These are phyloP conservation scores for Zosterops lateralis DNA, from an alignment of 2,113 vertebrate genomes.

Conservation along the genomic window DNA sequence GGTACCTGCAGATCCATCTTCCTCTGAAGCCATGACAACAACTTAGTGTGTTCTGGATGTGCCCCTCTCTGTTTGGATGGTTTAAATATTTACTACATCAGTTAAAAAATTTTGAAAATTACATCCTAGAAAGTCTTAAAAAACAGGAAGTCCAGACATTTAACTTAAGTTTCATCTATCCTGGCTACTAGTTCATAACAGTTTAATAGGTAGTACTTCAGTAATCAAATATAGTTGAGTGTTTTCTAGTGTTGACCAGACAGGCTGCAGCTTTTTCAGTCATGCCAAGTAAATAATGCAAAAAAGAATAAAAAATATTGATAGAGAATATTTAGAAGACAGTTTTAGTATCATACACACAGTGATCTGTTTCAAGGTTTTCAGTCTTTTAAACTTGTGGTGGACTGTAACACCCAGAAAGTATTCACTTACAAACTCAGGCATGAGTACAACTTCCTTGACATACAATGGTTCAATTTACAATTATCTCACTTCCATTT, in stretches of 20 bases:
- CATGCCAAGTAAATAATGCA: neutral
- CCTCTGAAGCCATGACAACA: neutral
- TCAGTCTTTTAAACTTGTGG: conserved; percentile 34
- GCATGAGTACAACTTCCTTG: conserved; percentile 4
- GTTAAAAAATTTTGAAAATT: neutral
- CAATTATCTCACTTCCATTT: conserved; percentile 59
- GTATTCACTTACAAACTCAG: conserved; percentile 9
- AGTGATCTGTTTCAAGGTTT: neutral
- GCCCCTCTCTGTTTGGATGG: neutral
- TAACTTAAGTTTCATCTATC: neutral
- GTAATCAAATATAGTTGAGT: neutral
- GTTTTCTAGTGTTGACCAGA: neutral
- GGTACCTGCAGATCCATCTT: neutral
- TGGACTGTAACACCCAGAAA: neutral
- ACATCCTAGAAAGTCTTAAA: neutral
- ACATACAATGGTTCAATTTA: conserved; percentile 58
- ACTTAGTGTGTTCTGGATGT: neutral
- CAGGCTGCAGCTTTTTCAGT: neutral
- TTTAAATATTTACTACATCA: neutral
- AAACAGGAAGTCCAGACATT: neutral
- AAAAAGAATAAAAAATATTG: neutral
- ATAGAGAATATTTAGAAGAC: conserved; percentile 29
- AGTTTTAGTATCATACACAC: neutral
- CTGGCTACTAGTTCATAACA: neutral
- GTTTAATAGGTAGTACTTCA: neutral